Percentiles rank a stretch among this genome's conserved stretches.
Conservation (phyloP, 2,113 vertebrate species). For the Eclectus roratus region DNA sequence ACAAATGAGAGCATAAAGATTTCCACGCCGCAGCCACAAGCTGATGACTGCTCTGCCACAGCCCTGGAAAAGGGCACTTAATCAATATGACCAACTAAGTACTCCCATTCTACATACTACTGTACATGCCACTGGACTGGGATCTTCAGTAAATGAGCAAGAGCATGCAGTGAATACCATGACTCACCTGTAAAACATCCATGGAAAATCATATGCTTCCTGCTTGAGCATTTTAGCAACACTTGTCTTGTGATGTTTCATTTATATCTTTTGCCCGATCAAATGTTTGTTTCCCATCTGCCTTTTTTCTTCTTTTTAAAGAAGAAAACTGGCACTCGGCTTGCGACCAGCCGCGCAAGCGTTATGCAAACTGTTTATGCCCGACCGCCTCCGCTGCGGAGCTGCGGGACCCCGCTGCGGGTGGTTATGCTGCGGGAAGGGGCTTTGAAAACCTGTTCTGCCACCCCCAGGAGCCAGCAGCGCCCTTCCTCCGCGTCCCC, state of each 20-base stretch:
- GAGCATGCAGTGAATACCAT: conserved; percentile 28
- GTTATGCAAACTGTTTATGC: conserved; percentile 13
- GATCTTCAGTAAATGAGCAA: conserved; percentile 53
- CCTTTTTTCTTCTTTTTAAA: background rate
- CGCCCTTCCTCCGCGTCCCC: background rate
- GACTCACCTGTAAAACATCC: conserved; percentile 78
- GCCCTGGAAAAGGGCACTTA: background rate
- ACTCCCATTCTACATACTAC: background rate
- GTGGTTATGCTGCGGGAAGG: background rate
- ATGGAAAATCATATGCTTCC: conserved; percentile 71
- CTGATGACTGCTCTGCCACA: background rate
- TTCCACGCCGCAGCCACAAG: background rate
- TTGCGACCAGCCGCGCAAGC: background rate
- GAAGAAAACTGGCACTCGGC: background rate
- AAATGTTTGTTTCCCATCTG: conserved; percentile 16
- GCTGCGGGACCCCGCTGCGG: background rate
- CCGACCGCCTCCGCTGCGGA: background rate
- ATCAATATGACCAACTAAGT: background rate
- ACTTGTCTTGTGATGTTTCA: conserved; percentile 54
- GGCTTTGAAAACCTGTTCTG: background rate
- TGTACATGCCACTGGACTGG: background rate
- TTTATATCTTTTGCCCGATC: conserved; percentile 24
- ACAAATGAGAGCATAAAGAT: background rate
- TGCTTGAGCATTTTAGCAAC: conserved; percentile 62
- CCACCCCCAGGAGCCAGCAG: background rate